Percentiles rank a stretch among this genome's conserved stretches.
Evolutionary conservation across 2,888 invertebrate species (phyloP).

Genomic region (Augochlorella aurata): DNA sequence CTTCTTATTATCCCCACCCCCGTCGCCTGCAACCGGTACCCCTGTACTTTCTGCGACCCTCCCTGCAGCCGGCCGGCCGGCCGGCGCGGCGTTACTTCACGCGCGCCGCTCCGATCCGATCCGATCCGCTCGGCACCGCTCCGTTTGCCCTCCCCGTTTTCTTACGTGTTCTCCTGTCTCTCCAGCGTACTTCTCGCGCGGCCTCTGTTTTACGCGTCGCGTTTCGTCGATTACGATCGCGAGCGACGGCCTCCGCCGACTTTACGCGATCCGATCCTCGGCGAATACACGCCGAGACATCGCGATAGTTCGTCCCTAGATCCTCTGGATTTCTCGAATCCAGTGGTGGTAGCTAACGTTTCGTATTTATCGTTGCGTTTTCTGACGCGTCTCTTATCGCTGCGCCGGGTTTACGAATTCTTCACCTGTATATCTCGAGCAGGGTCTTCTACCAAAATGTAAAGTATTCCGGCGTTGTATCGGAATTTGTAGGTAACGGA

Average conservation of each 20-base stretch:
- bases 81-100: slow-evolving; percentile 53
- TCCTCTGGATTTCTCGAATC: too few species aligned
- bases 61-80: slow-evolving; percentile 23
- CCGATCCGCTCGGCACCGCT: background rate
- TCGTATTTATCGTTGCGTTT: too few species aligned
- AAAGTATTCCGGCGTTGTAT: too few species aligned
- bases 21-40: slow-evolving; percentile 52
- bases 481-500: too few species aligned
- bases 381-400: too few species aligned
- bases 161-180: slow-evolving; percentile 11
- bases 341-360: too few species aligned
- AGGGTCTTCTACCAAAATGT: too few species aligned
- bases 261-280: slow-evolving; percentile 1
- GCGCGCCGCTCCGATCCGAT: slow-evolving; percentile 8
- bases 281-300: background rate
- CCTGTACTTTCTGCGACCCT: slow-evolving; percentile 53
- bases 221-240: slow-evolving; percentile 12
- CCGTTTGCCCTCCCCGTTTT: slow-evolving; percentile 39
- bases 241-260: background rate
- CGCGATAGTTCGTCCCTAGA: too few species aligned
- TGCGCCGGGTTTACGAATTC: too few species aligned
- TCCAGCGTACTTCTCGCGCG: slow-evolving; percentile 16
- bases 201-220: background rate
- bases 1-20: slow-evolving; percentile 75
- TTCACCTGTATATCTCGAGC: too few species aligned